Evolutionary conservation across 1,140 invertebrate species (phyloP).

Genomic region (Dysdera silvatica): DNA sequence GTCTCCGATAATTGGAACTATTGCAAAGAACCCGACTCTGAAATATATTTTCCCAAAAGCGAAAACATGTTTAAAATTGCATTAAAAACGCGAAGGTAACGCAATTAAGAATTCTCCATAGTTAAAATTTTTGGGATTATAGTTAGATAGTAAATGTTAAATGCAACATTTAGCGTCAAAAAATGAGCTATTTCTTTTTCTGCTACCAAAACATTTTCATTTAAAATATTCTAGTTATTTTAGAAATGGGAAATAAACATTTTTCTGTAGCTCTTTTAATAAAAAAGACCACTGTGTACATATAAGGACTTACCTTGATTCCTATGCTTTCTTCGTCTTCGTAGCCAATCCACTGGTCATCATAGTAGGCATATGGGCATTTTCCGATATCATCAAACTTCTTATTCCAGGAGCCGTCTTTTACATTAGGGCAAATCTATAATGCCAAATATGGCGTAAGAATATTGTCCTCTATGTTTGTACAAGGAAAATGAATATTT

Average conservation of each 20-base stretch:
- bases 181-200: no score
- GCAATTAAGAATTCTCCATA: no score
- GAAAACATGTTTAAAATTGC: no score
- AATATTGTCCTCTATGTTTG: background rate
- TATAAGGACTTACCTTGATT: conserved; percentile 58
- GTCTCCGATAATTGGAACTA: no score
- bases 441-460: background rate
- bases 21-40: no score
- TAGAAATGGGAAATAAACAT: background rate
- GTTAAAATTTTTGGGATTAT: no score
- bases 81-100: no score
- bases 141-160: no score
- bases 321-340: conserved; percentile 70
- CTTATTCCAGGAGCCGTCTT: conserved; percentile 63
- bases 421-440: conserved; percentile 66
- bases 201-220: no score
- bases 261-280: background rate
- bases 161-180: no score
- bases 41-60: no score
- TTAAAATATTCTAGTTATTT: background rate
- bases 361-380: conserved; percentile 76
- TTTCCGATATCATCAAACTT: conserved; percentile 72
- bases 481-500: background rate
- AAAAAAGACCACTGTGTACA: background rate
- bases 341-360: conserved; percentile 83